phyloP scores from a whole-genome alignment of 2,797 vertebrate genomes.

The Trachurus trachurus region DNA sequence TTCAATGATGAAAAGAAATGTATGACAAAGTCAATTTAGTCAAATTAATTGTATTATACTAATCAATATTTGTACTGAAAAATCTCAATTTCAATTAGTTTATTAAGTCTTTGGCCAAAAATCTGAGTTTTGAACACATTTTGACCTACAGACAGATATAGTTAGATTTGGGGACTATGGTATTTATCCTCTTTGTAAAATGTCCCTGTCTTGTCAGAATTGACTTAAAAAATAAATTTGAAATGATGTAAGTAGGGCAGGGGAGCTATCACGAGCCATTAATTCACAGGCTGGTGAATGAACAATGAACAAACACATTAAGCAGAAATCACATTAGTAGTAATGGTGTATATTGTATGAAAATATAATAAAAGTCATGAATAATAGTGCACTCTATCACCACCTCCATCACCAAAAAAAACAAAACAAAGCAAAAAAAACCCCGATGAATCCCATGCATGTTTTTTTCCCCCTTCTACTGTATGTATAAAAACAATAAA shows the following conservation, averaged over 20 bases:
- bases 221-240: conserved; percentile 17
- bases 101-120: background rate
- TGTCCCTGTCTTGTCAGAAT: conserved; percentile 2
- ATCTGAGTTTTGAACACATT: no score
- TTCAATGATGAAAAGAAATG: background rate
- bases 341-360: conserved; percentile 17
- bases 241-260: conserved; percentile 9
- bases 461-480: background rate
- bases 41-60: background rate
- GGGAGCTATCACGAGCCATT: conserved; percentile 31
- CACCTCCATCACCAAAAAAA: background rate
- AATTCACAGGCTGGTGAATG: conserved; percentile 8
- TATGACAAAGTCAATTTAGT: background rate
- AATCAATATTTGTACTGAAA: background rate
- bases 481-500: background rate
- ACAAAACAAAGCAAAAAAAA: background rate
- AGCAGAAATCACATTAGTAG: conserved; percentile 2
- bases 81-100: background rate
- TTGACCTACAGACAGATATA: background rate
- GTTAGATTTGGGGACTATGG: background rate
- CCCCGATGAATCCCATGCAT: background rate
- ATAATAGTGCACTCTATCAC: background rate
- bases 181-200: background rate
- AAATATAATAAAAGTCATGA: conserved; percentile 13
- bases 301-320: conserved; percentile 26